These are phyloP conservation scores for Donacobius atricapilla DNA, from an alignment of 2,113 vertebrate genomes.

Conservation along the genomic window DNA sequence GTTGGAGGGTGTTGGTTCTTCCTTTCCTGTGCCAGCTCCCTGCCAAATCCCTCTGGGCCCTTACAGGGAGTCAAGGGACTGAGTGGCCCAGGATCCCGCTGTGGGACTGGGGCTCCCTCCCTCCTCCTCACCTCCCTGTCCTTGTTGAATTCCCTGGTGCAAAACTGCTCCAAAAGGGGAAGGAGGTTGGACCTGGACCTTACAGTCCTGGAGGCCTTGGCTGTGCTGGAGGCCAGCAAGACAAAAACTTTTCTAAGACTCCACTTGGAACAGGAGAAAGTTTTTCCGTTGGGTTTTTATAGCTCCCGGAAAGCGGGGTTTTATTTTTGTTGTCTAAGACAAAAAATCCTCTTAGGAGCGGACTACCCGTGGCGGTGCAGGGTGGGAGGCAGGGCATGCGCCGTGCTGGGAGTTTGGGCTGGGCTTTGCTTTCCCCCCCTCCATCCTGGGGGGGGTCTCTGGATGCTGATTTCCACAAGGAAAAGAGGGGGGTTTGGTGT, in stretches of 20 bases:
- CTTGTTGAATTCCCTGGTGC: background rate
- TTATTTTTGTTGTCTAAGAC: slow-evolving; percentile 56
- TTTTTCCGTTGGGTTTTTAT: slow-evolving; percentile 45
- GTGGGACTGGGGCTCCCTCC: background rate
- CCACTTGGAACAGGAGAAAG: slow-evolving; percentile 26
- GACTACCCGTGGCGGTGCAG: fast-evolving
- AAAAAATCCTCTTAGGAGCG: slow-evolving; percentile 49
- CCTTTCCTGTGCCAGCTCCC: background rate
- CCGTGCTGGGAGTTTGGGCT: background rate
- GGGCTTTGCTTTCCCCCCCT: background rate
- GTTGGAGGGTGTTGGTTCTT: background rate
- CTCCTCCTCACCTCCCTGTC: background rate
- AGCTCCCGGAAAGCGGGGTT: slow-evolving; percentile 25
- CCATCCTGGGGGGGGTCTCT: background rate
- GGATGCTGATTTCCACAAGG: background rate
- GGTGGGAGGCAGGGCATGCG: fast-evolving
- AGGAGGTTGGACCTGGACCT: background rate
- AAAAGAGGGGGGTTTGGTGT: background rate
- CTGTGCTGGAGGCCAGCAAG: background rate
- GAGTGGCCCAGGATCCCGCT: background rate
- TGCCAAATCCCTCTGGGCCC: background rate
- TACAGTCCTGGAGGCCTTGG: background rate
- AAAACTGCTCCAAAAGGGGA: background rate
- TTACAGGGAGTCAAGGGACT: background rate
- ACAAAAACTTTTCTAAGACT: slow-evolving; percentile 7